Evolutionary conservation across 1,140 invertebrate species (phyloP).

Genomic region (Bombus superbus): DNA sequence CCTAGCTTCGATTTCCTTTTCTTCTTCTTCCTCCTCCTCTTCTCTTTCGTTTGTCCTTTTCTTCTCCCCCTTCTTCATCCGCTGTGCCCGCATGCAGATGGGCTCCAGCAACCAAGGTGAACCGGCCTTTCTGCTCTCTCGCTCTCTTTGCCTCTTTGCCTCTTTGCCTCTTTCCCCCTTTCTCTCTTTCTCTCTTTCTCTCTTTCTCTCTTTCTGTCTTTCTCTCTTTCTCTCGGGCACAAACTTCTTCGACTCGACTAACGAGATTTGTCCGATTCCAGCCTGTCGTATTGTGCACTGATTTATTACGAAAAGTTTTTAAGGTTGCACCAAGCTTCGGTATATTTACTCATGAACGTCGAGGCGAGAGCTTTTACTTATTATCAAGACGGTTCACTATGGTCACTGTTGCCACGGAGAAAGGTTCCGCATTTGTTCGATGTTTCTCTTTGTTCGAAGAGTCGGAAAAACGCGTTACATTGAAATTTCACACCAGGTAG

Average conservation of each 20-base stretch:
- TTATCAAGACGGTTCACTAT: background rate
- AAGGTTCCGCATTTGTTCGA: background rate
- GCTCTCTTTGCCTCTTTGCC: background rate
- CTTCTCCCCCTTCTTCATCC: constrained; percentile 43
- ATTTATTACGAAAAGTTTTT: constrained; percentile 64
- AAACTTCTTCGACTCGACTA: constrained; percentile 76
- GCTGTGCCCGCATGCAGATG: constrained; percentile 75
- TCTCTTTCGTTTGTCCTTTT: constrained; percentile 43
- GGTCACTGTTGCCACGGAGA: background rate
- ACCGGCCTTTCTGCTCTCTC: constrained; percentile 72
- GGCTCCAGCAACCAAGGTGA: constrained; percentile 80
- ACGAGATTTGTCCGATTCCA: constrained; percentile 74
- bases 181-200: constrained; percentile 26
- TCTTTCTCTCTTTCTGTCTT: constrained; percentile 36
- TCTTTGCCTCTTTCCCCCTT: no score
- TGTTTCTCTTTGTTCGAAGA: background rate
- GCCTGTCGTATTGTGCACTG: constrained; percentile 53
- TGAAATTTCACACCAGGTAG: background rate
- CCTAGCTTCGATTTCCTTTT: constrained; percentile 68
- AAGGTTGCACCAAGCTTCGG: constrained; percentile 28
- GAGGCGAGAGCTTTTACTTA: constrained; percentile 26
- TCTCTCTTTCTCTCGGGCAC: constrained; percentile 57
- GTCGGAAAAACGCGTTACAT: no score
- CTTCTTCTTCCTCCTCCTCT: constrained; percentile 1
- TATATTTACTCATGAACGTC: constrained; percentile 26